Evolutionary conservation across 2,113 vertebrate genomes (phyloP).

Genomic region (Aix galericulata): DNA sequence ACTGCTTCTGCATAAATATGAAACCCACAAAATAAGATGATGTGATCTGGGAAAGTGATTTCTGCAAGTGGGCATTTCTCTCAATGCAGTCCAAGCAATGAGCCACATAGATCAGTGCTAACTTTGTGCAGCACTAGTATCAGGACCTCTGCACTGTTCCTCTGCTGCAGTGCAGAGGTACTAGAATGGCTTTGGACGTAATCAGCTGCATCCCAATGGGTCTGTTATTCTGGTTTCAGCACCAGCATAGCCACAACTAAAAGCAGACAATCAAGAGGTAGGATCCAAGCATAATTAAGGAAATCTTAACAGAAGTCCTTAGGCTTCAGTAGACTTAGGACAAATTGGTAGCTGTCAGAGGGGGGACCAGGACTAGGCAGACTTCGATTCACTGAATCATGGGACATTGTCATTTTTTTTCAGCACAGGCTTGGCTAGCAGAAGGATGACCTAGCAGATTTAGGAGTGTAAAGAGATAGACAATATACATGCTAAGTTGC

Average conservation of each 20-base stretch:
- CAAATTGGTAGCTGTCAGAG: background rate
- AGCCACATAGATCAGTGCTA: background rate
- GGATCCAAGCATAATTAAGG: background rate
- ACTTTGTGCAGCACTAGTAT: background rate
- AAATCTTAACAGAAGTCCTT: background rate
- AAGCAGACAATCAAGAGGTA: background rate
- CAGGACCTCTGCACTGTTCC: background rate
- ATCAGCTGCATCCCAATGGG: background rate
- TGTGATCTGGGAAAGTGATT: background rate
- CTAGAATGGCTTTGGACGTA: background rate
- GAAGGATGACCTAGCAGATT: background rate
- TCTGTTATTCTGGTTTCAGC: background rate
- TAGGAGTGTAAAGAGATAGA: background rate
- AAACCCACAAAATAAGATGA: background rate
- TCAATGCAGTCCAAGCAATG: background rate
- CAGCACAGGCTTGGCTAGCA: background rate
- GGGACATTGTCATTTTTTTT: background rate
- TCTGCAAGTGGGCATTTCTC: background rate
- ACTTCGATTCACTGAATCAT: background rate
- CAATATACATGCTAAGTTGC: background rate
- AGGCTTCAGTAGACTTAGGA: background rate
- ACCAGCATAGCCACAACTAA: background rate
- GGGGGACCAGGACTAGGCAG: background rate
- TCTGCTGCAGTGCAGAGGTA: background rate
- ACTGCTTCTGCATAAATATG: background rate